Evolutionary conservation across 2,113 vertebrate species (phyloP).

Genomic region (Cathartes aura): DNA sequence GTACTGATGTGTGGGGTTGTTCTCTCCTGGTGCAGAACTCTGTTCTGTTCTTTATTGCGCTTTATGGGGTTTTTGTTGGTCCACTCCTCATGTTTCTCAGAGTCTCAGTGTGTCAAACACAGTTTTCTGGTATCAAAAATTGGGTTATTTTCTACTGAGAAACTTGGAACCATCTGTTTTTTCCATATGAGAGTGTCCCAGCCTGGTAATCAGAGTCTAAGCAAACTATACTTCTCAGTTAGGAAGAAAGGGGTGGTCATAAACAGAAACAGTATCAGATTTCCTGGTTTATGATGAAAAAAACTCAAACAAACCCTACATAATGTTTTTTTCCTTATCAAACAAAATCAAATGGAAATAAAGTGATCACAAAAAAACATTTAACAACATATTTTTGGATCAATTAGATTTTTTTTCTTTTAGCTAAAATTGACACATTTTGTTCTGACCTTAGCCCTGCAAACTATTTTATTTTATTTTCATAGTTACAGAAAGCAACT

Average conservation of each 20-base stretch:
- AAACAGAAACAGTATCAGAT: neutral
- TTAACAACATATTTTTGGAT: neutral
- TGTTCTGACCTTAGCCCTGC: neutral
- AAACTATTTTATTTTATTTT: constrained; percentile 17
- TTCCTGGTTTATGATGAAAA: neutral
- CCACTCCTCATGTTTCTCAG: neutral
- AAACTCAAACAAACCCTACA: neutral
- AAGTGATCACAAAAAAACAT: neutral
- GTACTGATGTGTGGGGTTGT: neutral
- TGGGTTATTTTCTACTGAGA: neutral
- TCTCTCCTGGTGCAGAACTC: neutral
- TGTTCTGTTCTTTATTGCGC: neutral
- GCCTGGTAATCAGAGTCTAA: neutral
- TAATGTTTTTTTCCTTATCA: neutral
- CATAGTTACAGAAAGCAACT: neutral
- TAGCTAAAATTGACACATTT: neutral
- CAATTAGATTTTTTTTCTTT: neutral
- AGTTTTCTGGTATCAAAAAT: neutral
- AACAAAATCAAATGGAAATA: neutral
- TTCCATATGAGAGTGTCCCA: neutral
- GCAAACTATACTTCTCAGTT: neutral
- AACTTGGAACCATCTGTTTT: neutral
- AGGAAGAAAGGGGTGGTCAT: neutral
- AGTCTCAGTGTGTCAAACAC: neutral
- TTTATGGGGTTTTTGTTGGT: neutral